phyloP scores from a whole-genome alignment of 2,113 vertebrate species.

The Nymphicus hollandicus region DNA sequence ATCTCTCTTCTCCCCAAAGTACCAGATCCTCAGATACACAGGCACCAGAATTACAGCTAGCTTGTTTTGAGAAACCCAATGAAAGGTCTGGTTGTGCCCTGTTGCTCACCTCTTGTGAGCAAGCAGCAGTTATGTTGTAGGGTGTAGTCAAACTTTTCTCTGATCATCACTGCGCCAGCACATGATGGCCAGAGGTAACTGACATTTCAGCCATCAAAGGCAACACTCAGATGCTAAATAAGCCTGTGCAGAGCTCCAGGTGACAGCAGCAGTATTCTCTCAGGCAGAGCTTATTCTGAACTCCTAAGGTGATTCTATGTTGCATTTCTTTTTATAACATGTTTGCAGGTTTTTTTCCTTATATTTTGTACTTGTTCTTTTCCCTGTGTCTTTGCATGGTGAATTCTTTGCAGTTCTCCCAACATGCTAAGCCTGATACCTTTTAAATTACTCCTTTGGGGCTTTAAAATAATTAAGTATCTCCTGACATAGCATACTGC shows the following conservation, averaged over 20 bases:
- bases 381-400: neutral
- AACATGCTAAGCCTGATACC: neutral
- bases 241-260: neutral
- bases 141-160: neutral
- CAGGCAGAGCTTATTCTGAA: neutral
- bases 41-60: neutral
- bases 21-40: neutral
- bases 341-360: neutral
- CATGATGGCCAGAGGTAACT: neutral
- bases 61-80: neutral
- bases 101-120: neutral
- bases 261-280: neutral
- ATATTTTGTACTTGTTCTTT: neutral
- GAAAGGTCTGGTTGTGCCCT: neutral
- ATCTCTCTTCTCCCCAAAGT: neutral
- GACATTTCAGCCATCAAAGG: neutral
- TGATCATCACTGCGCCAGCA: rapidly evolving
- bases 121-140: neutral
- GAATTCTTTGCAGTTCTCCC: neutral
- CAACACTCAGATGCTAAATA: neutral
- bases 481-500: neutral
- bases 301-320: neutral
- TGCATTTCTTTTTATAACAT: neutral
- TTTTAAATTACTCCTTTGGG: neutral
- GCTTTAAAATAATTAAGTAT: neutral